phyloP scores from a whole-genome alignment of 2,888 invertebrate genomes.

The Hirtodrosophila alboralis region DNA sequence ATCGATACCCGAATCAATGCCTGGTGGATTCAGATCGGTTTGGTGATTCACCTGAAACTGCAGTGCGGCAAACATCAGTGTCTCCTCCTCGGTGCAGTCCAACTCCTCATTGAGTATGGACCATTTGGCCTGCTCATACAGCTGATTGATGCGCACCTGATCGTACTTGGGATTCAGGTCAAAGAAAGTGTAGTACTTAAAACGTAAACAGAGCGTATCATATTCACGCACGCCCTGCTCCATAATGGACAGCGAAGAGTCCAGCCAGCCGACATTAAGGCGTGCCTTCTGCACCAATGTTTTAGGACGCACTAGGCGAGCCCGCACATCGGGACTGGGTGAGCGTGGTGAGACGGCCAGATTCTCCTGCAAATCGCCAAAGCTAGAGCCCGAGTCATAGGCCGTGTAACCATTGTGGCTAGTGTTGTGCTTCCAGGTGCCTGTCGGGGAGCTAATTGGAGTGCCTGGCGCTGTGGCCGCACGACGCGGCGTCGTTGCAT shows the following conservation, averaged over 20 bases:
- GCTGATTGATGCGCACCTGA: slow-evolving; percentile 97
- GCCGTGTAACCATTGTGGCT: slow-evolving; percentile 82
- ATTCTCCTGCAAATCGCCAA: slow-evolving; percentile 85
- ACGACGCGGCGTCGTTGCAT: slow-evolving; percentile 79
- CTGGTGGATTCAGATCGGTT: slow-evolving; percentile 80
- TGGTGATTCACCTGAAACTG: slow-evolving; percentile 96
- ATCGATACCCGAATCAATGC: slow-evolving; percentile 62
- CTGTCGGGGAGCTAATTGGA: slow-evolving; percentile 89
- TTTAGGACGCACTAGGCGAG: slow-evolving; percentile 92
- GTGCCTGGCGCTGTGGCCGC: slow-evolving; percentile 85
- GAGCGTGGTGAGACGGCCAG: slow-evolving; percentile 94
- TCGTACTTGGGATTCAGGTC: slow-evolving; percentile 98
- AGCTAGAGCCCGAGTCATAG: slow-evolving; percentile 83
- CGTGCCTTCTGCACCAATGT: slow-evolving; percentile 95
- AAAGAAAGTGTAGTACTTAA: slow-evolving; percentile 99
- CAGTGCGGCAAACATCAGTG: slow-evolving; percentile 98
- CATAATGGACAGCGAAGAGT: slow-evolving; percentile 99
- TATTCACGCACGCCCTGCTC: slow-evolving; percentile 98
- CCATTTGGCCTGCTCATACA: slow-evolving; percentile 99
- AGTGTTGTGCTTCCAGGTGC: slow-evolving; percentile 83
- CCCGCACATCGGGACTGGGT: slow-evolving; percentile 91
- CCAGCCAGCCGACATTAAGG: slow-evolving; percentile 98
- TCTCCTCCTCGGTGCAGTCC: slow-evolving; percentile 99
- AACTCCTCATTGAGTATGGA: slow-evolving; percentile 98
- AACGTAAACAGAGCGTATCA: slow-evolving; percentile 95